Base-by-base conservation (phyloP, 2,113 vertebrate species). In the Sinosuthora webbiana region DNA sequence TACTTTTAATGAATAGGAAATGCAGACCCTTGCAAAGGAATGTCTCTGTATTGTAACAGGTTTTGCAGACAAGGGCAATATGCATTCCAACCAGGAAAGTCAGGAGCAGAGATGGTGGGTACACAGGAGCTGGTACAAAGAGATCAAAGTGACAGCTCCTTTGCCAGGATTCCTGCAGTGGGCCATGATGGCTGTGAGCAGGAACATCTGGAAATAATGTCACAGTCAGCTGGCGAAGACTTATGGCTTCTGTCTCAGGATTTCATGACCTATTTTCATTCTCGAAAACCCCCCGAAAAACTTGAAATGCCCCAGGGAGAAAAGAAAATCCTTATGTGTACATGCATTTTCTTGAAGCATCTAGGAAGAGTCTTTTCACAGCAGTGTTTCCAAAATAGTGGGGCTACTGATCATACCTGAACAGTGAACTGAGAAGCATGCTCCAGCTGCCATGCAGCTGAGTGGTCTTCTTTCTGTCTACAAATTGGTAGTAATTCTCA, bases 181-280 rank as follows among this genome's bases (percentile, higher is more conserved):
- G 68, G 69, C 76, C 56, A 39, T 47, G 83, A 63, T 75, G 47
- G 23, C 41, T 62, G 18, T 64, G 89, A 86, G 52, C 89, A 83
- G 76, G 30, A 96, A 95, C 95, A 95, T 92, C 95, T 93, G 94
- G 91, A 93, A 96, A 78, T 59, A 70, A 55, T 90, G 73, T 90
- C 86, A 88, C 50, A 59, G 91, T 14, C 71, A 90, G 83, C 59
- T 89, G 76, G 83, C 62, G 67, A 88, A 24, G 30, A 77, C 52
- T 55, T 86, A 35, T 0, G 1, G 27, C 47, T 88, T 63, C 47
- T 42, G 22, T 79, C 64, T 83, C 39, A 57, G 70, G n/a, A 33
- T 83, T 83, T 83, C 47, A 20, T 59, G 28, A 83, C 63, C 53
- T 83, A 13, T 50, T 90, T 76, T 62, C 18, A 49, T 70, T 41